phyloP scores from a whole-genome alignment of 2,888 invertebrate species.

The Xylophagus ater region DNA sequence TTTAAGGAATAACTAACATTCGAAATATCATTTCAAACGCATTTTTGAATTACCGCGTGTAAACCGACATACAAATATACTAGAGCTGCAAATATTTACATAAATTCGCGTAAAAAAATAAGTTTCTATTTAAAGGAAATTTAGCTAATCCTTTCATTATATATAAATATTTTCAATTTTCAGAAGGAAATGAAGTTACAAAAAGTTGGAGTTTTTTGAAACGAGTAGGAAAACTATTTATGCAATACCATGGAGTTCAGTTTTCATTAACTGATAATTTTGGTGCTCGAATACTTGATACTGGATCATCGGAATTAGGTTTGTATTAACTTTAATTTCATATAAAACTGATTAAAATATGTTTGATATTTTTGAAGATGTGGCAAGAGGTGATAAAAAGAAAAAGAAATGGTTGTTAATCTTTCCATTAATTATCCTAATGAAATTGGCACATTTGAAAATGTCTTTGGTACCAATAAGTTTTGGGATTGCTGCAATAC shows the following conservation, averaged over 20 bases:
- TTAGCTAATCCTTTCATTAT: too few relatives aligned
- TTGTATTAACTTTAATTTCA: neutral
- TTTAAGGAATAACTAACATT: too few relatives aligned
- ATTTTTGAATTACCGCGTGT: too few relatives aligned
- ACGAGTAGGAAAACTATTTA: slow-evolving; percentile 30
- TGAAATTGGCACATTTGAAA: slow-evolving; percentile 35
- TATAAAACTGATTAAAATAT: neutral
- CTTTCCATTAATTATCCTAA: slow-evolving; percentile 32
- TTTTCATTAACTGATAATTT: slow-evolving; percentile 27
- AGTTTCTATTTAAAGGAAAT: too few relatives aligned
- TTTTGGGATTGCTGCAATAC: slow-evolving; percentile 30
- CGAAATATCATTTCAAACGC: too few relatives aligned
- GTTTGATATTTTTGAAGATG: slow-evolving; percentile 17
- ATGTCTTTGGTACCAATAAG: slow-evolving; percentile 30
- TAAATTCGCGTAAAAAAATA: too few relatives aligned
- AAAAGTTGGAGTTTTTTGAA: slow-evolving; percentile 31
- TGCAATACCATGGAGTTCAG: slow-evolving; percentile 32
- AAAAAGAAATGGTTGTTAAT: slow-evolving; percentile 33
- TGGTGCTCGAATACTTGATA: slow-evolving; percentile 24
- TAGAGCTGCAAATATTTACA: too few relatives aligned
- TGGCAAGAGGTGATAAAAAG: slow-evolving; percentile 25
- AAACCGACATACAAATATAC: too few relatives aligned
- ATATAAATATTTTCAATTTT: slow-evolving; percentile 7
- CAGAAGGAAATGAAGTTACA: slow-evolving; percentile 31
- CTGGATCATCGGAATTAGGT: slow-evolving; percentile 17